Conservation (phyloP, 2,888 invertebrate species). For the Phlogophora meticulosa region DNA sequence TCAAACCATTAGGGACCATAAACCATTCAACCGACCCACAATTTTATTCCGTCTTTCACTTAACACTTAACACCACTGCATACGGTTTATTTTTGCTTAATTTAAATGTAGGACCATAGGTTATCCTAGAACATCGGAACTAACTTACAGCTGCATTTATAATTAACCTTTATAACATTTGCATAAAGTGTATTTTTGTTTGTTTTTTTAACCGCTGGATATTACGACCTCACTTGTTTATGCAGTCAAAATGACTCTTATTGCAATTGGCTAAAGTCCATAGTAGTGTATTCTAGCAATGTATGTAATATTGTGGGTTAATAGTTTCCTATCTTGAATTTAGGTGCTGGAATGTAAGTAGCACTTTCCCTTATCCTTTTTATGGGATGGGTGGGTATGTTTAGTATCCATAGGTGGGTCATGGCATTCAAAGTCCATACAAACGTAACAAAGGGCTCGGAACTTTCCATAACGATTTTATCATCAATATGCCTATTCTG, state of each 20-base stretch:
- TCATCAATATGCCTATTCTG: too few relatives aligned
- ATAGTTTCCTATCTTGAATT: constrained; percentile 64
- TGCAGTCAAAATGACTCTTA: not conserved
- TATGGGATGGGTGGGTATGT: constrained; percentile 32
- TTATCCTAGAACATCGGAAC: constrained; percentile 6
- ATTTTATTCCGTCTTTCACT: not conserved
- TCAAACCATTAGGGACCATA: constrained; percentile 55
- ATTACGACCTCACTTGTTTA: not conserved
- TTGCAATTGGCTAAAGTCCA: not conserved
- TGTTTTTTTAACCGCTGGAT: not conserved
- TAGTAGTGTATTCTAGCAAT: not conserved
- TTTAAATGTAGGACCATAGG: not conserved
- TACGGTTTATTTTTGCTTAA: constrained; percentile 18
- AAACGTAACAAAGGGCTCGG: not conserved
- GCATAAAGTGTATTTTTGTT: constrained; percentile 18
- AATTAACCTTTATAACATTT: constrained; percentile 8
- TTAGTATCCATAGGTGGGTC: constrained; percentile 14
- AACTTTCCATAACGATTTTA: constrained; percentile 51
- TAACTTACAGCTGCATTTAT: constrained; percentile 6
- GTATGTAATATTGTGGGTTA: constrained; percentile 12
- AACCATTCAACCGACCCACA: constrained; percentile 9
- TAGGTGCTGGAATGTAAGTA: constrained; percentile 71
- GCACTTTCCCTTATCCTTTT: constrained; percentile 74
- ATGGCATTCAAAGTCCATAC: constrained; percentile 11
- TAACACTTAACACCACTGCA: not conserved